These are phyloP conservation scores for Thryonomys swinderianus DNA, from an alignment of 2,113 vertebrate genomes.

Conservation along the genomic window DNA sequence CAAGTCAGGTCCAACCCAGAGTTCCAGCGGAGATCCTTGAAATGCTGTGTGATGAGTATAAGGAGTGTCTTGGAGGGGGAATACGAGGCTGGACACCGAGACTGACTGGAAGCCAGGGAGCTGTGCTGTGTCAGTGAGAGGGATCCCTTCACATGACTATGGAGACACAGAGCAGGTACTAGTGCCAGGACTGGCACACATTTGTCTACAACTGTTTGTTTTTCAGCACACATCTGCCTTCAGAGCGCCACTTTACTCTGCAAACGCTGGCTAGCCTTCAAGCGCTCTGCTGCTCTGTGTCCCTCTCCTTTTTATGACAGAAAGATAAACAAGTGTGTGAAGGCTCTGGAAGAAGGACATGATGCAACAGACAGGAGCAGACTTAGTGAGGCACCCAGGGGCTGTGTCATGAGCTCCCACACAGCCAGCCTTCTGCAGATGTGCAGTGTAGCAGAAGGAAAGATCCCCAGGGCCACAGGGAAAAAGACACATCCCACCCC, in stretches of 20 bases:
- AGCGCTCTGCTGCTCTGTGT: not conserved
- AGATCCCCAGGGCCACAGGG: constrained; percentile 66
- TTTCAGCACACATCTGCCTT: not conserved
- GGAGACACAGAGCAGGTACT: not conserved
- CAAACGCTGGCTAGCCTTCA: constrained; percentile 58
- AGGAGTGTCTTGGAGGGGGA: not conserved
- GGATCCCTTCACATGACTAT: not conserved
- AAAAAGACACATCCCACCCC: constrained; percentile 36
- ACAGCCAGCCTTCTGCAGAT: constrained; percentile 77
- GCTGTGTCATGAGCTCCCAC: constrained; percentile 69
- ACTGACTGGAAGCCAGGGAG: not conserved
- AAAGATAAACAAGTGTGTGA: constrained; percentile 62
- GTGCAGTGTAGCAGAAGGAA: constrained; percentile 83
- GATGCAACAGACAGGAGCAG: constrained; percentile 78
- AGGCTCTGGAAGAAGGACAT: constrained; percentile 66
- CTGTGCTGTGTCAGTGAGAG: not conserved
- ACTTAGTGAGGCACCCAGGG: constrained; percentile 78
- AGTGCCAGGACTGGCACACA: not conserved
- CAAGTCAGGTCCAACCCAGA: not conserved
- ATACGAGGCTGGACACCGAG: not conserved
- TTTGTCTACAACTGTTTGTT: not conserved
- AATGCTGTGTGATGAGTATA: not conserved
- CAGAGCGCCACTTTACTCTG: not conserved
- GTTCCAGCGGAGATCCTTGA: not conserved
- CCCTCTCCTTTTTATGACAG: constrained; percentile 55